Conservation (phyloP, 2,113 vertebrate genomes). For the Menura novaehollandiae region DNA sequence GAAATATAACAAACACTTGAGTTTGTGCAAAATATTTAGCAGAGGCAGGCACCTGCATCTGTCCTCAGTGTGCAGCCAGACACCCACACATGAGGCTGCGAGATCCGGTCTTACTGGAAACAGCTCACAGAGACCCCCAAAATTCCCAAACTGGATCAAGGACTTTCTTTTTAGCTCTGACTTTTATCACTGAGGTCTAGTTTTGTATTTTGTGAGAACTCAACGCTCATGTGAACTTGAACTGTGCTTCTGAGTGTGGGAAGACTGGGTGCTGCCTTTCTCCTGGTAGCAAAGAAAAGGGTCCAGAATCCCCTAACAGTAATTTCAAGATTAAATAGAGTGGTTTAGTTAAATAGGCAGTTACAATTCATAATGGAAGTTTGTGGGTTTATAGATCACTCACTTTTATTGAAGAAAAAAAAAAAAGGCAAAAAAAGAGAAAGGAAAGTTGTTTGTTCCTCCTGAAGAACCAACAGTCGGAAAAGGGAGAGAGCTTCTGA, state of each 20-base stretch:
- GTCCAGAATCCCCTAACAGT: conserved; percentile 49
- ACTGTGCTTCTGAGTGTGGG: neutral
- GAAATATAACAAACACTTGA: neutral
- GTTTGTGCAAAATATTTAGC: neutral
- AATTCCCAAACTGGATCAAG: neutral
- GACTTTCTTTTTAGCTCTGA: neutral
- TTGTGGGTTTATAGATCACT: neutral
- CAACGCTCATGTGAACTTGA: neutral
- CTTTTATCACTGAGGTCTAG: neutral
- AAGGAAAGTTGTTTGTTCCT: conserved; percentile 10
- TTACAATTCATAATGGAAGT: conserved; percentile 30
- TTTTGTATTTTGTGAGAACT: neutral
- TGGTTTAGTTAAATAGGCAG: neutral
- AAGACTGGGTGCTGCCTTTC: neutral
- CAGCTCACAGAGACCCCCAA: neutral
- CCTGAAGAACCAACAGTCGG: fast-evolving
- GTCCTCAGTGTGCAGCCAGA: neutral
- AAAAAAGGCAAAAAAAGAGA: neutral
- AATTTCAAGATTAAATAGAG: conserved; percentile 23
- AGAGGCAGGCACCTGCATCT: conserved; percentile 35
- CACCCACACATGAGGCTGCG: neutral
- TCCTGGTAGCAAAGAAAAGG: neutral
- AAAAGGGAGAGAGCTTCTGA: neutral
- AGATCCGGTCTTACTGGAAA: conserved; percentile 42
- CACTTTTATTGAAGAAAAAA: neutral